A percentile compares a stretch with the other conserved stretches of the same genome.
Evolutionary conservation across 2,888 invertebrate species (phyloP).

Genomic region (Timema podura): DNA sequence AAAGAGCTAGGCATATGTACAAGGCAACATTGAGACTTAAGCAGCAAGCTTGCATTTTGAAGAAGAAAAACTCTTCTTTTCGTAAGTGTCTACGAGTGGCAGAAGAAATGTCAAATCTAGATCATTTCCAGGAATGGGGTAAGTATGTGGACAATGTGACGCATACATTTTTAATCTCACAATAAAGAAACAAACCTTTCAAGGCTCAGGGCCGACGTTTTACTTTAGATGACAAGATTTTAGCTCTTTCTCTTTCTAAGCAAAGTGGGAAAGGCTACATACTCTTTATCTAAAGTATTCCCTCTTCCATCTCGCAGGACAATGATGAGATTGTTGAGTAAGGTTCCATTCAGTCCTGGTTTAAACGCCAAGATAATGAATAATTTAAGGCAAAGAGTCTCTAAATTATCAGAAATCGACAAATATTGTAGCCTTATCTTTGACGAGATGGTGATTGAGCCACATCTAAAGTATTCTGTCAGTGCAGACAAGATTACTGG

Average conservation of each 20-base stretch:
- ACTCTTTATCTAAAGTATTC: conserved; percentile 16
- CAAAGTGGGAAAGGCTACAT: conserved; percentile 22
- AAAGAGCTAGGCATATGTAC: no score
- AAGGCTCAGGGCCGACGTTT: conserved; percentile 15
- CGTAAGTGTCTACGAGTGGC: no score
- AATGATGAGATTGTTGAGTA: conserved; percentile 14
- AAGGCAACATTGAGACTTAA: background rate
- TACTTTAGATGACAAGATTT: conserved; percentile 20
- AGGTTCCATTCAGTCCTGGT: conserved; percentile 22
- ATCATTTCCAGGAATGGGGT: no score
- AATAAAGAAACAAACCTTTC: background rate
- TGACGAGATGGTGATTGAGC: conserved; percentile 22
- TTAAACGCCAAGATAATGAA: conserved; percentile 17
- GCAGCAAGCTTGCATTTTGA: background rate
- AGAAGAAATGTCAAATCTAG: no score
- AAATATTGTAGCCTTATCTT: no score
- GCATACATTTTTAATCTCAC: no score
- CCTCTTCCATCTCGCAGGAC: conserved; percentile 21
- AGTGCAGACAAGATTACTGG: conserved; percentile 22
- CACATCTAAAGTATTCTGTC: conserved; percentile 13
- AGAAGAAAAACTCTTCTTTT: no score
- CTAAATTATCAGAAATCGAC: conserved; percentile 14
- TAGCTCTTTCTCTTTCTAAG: conserved; percentile 23
- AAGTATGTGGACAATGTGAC: no score
- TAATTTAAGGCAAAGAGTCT: conserved; percentile 13